Percentiles rank a stretch among this genome's conserved stretches.
phyloP scores from a whole-genome alignment of 2,797 vertebrate species.

The Pangasius krempfi region DNA sequence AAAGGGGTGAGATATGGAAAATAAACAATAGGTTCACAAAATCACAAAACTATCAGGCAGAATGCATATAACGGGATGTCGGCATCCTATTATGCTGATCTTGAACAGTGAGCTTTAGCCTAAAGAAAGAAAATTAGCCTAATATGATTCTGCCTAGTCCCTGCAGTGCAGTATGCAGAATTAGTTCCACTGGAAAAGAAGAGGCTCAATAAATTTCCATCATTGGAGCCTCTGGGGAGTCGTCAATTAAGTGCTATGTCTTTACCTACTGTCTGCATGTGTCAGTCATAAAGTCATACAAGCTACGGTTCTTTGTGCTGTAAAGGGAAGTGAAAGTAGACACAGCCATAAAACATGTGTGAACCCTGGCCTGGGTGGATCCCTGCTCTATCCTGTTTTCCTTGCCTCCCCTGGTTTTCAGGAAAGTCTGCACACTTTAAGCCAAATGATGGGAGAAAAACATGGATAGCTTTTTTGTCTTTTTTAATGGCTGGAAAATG shows the following conservation, averaged over 20 bases:
- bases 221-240: slow-evolving; percentile 24
- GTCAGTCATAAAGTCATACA: slow-evolving; percentile 42
- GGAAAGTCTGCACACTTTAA: slow-evolving; percentile 35
- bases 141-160: not conserved
- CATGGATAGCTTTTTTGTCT: slow-evolving; percentile 22
- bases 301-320: slow-evolving; percentile 28
- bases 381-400: slow-evolving; percentile 50
- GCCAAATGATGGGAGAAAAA: slow-evolving; percentile 34
- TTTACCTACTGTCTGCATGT: slow-evolving; percentile 25
- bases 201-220: slow-evolving; percentile 30
- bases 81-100: not conserved
- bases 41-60: not conserved
- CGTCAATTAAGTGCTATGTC: slow-evolving; percentile 40
- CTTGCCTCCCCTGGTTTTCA: slow-evolving; percentile 44
- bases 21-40: slow-evolving; percentile 1
- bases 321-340: slow-evolving; percentile 51
- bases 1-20: slow-evolving; percentile 6
- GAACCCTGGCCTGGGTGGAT: slow-evolving; percentile 54
- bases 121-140: slow-evolving; percentile 10
- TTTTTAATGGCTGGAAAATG: slow-evolving; percentile 22
- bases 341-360: slow-evolving; percentile 22
- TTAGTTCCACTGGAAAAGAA: slow-evolving; percentile 42
- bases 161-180: slow-evolving; percentile 30
- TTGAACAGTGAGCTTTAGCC: not conserved
- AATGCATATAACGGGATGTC: not conserved